Percentiles rank a stretch among this genome's conserved stretches.
phyloP scores from a whole-genome alignment of 2,113 vertebrate species.

The Trematocara macrostoma region DNA sequence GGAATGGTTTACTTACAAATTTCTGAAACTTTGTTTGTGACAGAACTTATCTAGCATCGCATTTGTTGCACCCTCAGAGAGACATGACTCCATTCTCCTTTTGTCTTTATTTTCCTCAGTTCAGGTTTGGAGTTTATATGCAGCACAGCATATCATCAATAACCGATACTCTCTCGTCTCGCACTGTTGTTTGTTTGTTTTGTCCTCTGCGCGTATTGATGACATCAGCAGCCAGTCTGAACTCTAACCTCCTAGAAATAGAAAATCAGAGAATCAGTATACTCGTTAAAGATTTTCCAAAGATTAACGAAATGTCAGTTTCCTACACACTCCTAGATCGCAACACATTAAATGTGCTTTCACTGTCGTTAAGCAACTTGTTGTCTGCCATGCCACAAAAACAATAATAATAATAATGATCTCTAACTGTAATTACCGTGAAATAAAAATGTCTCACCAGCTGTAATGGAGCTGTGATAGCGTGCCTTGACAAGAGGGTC shows the following conservation, averaged over 20 bases:
- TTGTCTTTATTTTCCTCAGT: neutral
- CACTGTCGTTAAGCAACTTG: neutral
- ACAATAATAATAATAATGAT: neutral
- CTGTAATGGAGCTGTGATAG: neutral
- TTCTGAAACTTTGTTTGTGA: neutral
- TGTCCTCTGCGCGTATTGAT: neutral
- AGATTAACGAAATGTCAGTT: neutral
- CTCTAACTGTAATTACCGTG: accelerated
- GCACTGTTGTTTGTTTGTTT: neutral
- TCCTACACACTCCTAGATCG: neutral
- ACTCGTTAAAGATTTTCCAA: neutral
- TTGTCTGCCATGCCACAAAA: neutral
- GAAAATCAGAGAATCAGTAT: neutral
- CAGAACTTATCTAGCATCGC: neutral
- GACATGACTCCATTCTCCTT: neutral
- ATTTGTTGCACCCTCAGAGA: neutral
- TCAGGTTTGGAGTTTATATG: neutral
- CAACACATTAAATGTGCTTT: neutral
- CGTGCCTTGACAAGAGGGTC: too few relatives aligned
- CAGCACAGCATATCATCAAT: neutral
- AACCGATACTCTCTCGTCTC: neutral
- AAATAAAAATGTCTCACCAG: neutral
- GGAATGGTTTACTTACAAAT: neutral
- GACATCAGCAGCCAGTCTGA: neutral
- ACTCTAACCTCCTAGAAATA: accelerated